Evolutionary conservation across 2,113 vertebrate genomes (phyloP).

Genomic region (Myotis lucifugus): DNA sequence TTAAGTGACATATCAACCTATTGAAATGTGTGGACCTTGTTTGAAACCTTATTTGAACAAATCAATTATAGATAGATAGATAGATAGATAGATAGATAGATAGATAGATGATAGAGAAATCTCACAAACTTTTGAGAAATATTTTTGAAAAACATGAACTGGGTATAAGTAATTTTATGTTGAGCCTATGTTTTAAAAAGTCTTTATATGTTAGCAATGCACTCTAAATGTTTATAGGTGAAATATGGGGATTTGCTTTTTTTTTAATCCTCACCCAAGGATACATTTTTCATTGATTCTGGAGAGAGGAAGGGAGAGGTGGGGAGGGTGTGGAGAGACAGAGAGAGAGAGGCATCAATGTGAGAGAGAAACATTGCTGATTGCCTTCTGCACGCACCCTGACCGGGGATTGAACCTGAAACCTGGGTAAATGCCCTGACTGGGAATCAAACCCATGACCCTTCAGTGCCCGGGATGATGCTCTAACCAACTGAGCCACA

Average conservation of each 20-base stretch:
- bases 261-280: no score
- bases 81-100: background rate
- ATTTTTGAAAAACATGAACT: slow-evolving; percentile 40
- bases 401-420: no score
- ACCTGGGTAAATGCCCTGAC: no score
- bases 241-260: background rate
- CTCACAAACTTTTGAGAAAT: background rate
- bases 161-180: slow-evolving; percentile 1
- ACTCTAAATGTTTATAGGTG: background rate
- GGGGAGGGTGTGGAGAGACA: no score
- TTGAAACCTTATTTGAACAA: background rate
- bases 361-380: no score
- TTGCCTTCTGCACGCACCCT: no score
- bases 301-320: no score
- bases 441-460: no score
- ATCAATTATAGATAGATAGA: background rate
- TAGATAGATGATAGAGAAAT: background rate
- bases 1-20: background rate
- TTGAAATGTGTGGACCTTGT: background rate
- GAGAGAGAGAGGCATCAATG: no score
- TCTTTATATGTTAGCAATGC: background rate
- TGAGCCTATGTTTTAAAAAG: background rate
- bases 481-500: no score
- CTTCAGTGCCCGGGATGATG: no score
- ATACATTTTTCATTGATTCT: no score